Percentiles rank a stretch among this genome's conserved stretches.
These are phyloP conservation scores for Helarctos malayanus DNA, from an alignment of 2,797 vertebrate species.

Conservation along the genomic window DNA sequence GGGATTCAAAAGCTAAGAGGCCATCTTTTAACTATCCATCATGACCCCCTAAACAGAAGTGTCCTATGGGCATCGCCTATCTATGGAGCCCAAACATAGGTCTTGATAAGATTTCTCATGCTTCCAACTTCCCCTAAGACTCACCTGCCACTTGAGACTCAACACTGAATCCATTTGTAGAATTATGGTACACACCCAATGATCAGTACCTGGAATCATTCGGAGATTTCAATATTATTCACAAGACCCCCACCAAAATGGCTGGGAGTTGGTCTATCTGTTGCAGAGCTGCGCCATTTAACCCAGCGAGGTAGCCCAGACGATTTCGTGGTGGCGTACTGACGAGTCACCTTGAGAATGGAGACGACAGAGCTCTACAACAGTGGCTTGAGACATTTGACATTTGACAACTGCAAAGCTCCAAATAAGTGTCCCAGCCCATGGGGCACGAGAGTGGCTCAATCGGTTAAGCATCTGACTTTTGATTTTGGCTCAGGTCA, in stretches of 20 bases:
- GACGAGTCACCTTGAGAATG: neutral
- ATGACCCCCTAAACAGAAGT: neutral
- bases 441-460: rapidly evolving
- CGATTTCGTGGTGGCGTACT: neutral
- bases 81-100: neutral
- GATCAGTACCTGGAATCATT: neutral
- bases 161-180: neutral
- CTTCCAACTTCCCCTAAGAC: neutral
- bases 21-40: neutral
- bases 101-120: slow-evolving; percentile 5
- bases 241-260: neutral
- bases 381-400: neutral
- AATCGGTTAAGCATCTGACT: neutral
- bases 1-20: neutral
- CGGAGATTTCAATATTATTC: neutral
- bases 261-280: neutral
- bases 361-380: neutral
- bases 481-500: neutral
- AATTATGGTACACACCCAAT: neutral
- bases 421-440: neutral
- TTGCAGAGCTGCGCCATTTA: neutral
- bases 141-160: neutral
- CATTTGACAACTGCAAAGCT: neutral
- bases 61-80: neutral
- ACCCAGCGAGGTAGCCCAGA: neutral